Evolutionary conservation across 2,797 vertebrate genomes (phyloP).

Genomic region (Sebastes variabilis): DNA sequence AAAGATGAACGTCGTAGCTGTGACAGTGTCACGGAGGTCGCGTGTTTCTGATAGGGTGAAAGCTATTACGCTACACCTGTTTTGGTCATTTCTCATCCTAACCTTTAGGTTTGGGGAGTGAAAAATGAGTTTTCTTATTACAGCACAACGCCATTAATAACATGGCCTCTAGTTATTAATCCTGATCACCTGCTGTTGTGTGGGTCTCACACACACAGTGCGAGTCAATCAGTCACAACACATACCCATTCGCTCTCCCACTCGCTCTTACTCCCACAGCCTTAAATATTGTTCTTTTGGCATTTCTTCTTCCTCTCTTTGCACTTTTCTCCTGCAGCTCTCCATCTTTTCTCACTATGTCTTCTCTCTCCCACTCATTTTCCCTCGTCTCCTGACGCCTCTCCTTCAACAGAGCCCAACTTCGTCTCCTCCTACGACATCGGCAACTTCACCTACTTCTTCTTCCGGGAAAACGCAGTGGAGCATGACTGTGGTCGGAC

Average conservation of each 20-base stretch:
- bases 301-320: constrained; percentile 37
- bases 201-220: constrained; percentile 43
- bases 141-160: constrained; percentile 78
- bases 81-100: constrained; percentile 77
- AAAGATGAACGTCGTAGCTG: constrained; percentile 67
- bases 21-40: constrained; percentile 57
- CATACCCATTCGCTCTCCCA: constrained; percentile 34
- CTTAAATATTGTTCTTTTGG: constrained; percentile 50
- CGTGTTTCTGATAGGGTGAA: constrained; percentile 57
- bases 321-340: constrained; percentile 20
- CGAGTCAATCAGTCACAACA: constrained; percentile 71
- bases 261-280: constrained; percentile 43
- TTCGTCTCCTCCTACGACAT: constrained; percentile 98
- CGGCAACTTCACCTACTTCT: constrained; percentile 97
- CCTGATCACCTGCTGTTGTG: constrained; percentile 73
- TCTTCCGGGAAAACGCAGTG: constrained; percentile 96
- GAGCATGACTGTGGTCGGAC: constrained; percentile 96
- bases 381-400: not conserved
- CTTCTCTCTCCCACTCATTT: constrained; percentile 5
- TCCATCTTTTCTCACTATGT: constrained; percentile 7
- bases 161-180: constrained; percentile 71
- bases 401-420: constrained; percentile 88
- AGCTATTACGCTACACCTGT: constrained; percentile 71
- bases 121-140: constrained; percentile 80
- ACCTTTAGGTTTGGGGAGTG: constrained; percentile 76